Evolutionary conservation across 92 coral and sea anemone species (phyloP).

Genomic region (Palythoa caribaeorum): DNA sequence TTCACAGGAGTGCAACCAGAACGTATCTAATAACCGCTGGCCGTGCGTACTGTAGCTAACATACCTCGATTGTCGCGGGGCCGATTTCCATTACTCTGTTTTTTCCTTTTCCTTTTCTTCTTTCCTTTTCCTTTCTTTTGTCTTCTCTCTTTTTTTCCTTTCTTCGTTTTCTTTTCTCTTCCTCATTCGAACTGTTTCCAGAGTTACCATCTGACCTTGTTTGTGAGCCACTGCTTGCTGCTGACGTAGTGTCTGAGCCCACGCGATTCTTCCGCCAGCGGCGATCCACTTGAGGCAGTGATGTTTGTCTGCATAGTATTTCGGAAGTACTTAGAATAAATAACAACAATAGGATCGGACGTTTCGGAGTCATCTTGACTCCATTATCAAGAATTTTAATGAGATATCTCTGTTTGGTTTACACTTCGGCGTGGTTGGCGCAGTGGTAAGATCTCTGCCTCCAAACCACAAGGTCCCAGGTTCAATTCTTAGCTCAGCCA

Average conservation of each 20-base stretch:
- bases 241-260: conserved; percentile 69
- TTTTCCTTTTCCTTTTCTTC: neutral
- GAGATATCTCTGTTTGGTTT: too few relatives aligned
- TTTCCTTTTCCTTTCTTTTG: conserved; percentile 29
- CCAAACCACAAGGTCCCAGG: too few relatives aligned
- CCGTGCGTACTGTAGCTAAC: neutral
- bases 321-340: neutral
- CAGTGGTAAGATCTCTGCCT: too few relatives aligned
- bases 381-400: too few relatives aligned
- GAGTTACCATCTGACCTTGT: neutral
- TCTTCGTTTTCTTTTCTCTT: conserved; percentile 24
- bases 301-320: neutral
- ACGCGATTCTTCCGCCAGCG: conserved; percentile 92
- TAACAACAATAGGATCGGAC: too few relatives aligned
- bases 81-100: conserved; percentile 12
- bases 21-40: neutral
- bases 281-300: conserved; percentile 34
- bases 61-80: conserved; percentile 9
- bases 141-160: conserved; percentile 7
- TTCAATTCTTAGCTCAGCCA: too few relatives aligned
- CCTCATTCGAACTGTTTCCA: conserved; percentile 27
- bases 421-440: too few relatives aligned
- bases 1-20: too few relatives aligned
- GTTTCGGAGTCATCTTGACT: too few relatives aligned
- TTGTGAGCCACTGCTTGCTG: conserved; percentile 41